These are phyloP conservation scores for Coreoperca whiteheadi DNA, from an alignment of 2,113 vertebrate species.

Conservation along the genomic window DNA sequence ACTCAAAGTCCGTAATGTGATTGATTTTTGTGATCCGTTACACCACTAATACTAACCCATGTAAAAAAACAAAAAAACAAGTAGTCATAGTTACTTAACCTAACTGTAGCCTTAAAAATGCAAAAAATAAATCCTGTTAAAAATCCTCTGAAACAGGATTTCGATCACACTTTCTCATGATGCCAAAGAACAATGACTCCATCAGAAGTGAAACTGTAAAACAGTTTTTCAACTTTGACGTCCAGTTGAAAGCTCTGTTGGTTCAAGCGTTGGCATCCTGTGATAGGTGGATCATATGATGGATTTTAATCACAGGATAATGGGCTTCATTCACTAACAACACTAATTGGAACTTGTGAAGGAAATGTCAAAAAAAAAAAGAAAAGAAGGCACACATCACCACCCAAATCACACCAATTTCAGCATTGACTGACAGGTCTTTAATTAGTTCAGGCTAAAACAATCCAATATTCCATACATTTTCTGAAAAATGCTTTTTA, in stretches of 20 bases:
- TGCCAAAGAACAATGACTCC: not conserved
- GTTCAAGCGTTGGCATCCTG: not conserved
- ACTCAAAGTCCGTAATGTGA: too few relatives aligned
- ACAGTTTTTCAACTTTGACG: not conserved
- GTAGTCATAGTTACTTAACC: not conserved
- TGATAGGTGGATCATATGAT: not conserved
- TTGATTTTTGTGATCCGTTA: too few relatives aligned
- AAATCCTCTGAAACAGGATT: not conserved
- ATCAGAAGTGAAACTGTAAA: not conserved
- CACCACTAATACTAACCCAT: too few relatives aligned
- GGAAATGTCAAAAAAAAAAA: too few relatives aligned
- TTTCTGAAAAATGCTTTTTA: not conserved
- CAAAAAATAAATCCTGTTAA: too few relatives aligned
- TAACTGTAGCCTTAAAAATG: too few relatives aligned
- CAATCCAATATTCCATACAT: not conserved
- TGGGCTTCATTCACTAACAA: not conserved
- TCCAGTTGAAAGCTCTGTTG: not conserved
- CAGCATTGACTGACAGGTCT: not conserved
- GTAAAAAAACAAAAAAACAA: not conserved
- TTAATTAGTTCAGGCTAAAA: not conserved
- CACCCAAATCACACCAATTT: not conserved
- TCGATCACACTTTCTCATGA: not conserved
- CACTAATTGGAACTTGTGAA: not conserved
- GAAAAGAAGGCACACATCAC: too few relatives aligned
- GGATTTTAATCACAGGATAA: not conserved